Conservation (phyloP, 2,797 vertebrate species). For the Lophius americanus region DNA sequence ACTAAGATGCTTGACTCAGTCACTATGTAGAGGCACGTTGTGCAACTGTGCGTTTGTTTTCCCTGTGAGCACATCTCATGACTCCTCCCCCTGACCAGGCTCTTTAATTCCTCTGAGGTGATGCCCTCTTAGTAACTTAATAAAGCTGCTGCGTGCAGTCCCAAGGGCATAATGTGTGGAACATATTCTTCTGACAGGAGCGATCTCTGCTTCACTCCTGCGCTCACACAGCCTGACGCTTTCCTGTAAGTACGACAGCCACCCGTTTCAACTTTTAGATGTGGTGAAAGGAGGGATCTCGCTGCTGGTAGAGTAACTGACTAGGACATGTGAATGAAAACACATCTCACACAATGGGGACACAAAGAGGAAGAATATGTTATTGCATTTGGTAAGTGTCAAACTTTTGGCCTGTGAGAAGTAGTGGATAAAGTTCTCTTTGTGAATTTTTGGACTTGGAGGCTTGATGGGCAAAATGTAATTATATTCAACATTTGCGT, state of each 20-base stretch:
- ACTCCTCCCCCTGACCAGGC: constrained; percentile 65
- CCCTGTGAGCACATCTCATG: constrained; percentile 40
- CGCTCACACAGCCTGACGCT: constrained; percentile 52
- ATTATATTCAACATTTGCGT: background rate
- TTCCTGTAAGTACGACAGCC: constrained; percentile 57
- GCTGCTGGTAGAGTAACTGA: constrained; percentile 50
- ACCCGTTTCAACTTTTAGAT: constrained; percentile 32
- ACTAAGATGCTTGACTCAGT: constrained; percentile 44
- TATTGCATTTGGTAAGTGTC: constrained; percentile 67
- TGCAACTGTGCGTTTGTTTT: constrained; percentile 37
- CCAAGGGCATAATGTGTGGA: constrained; percentile 68
- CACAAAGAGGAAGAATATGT: constrained; percentile 51
- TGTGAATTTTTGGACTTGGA: constrained; percentile 3
- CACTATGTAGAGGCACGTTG: constrained; percentile 6
- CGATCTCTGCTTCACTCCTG: constrained; percentile 49
- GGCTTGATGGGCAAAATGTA: background rate
- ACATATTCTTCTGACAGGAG: constrained; percentile 64
- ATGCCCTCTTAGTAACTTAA: constrained; percentile 66
- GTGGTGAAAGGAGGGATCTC: constrained; percentile 40
- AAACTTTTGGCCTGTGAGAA: constrained; percentile 10
- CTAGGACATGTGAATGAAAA: constrained; percentile 69
- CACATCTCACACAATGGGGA: constrained; percentile 42
- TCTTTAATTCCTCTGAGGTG: constrained; percentile 68
- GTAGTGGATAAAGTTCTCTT: background rate
- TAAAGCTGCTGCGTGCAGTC: constrained; percentile 74